Percentiles rank a stretch among this genome's conserved stretches.
Conservation (phyloP, 2,113 vertebrate genomes). For the Paraplagusia blochii region DNA sequence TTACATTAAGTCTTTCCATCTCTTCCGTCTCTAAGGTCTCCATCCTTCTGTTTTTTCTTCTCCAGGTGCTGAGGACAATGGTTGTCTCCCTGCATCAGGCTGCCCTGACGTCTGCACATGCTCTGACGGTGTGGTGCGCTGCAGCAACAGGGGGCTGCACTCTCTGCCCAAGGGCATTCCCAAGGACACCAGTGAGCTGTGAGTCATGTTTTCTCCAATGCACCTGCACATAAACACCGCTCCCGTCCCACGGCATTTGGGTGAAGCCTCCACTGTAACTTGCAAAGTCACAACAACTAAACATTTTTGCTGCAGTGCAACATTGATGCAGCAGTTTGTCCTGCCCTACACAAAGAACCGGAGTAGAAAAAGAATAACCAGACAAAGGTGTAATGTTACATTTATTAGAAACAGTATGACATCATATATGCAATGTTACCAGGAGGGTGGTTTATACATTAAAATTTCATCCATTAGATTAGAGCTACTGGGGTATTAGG, state of each 20-base stretch:
- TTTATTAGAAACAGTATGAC: too few species aligned
- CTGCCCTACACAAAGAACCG: conserved; percentile 27
- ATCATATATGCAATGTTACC: too few species aligned
- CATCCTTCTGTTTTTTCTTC: conserved; percentile 13
- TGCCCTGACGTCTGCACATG: conserved; percentile 94
- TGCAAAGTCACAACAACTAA: conserved; percentile 21
- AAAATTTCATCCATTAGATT: too few species aligned
- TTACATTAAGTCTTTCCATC: neutral
- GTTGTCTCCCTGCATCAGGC: conserved; percentile 85
- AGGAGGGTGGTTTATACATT: too few species aligned
- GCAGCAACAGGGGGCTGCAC: conserved; percentile 90
- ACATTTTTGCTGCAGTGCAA: conserved; percentile 42
- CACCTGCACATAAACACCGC: neutral
- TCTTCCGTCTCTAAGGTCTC: conserved; percentile 3
- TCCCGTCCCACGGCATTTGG: conserved; percentile 5
- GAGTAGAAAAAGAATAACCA: too few species aligned
- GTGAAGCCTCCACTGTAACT: conserved; percentile 2
- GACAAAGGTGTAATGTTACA: too few species aligned
- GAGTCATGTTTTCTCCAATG: conserved; percentile 64
- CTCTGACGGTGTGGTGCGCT: conserved; percentile 89
- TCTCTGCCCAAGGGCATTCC: conserved; percentile 90
- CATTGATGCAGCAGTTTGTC: conserved; percentile 47
- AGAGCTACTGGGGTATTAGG: too few species aligned
- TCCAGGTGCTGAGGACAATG: conserved; percentile 88
- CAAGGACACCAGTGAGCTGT: conserved; percentile 97